Evolutionary conservation across 2,888 invertebrate species (phyloP).

Genomic region (Ypsolopha scabrella): DNA sequence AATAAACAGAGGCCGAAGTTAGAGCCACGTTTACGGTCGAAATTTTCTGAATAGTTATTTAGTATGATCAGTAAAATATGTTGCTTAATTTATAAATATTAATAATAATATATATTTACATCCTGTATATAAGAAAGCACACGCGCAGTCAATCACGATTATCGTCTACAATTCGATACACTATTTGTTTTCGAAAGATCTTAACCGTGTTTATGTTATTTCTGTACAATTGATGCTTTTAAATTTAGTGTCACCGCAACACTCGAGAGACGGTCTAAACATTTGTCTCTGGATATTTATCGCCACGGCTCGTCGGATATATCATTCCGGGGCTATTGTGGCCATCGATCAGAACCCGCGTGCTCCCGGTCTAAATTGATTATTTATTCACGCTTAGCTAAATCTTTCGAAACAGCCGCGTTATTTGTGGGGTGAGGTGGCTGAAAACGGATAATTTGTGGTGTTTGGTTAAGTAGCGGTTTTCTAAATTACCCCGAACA

Average conservation of each 20-base stretch:
- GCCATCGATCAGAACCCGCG: slow-evolving; percentile 65
- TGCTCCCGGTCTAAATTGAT: slow-evolving; percentile 56
- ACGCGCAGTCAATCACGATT: slow-evolving; percentile 68
- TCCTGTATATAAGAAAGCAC: slow-evolving; percentile 66
- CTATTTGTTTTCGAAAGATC: slow-evolving; percentile 69
- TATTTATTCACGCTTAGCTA: slow-evolving; percentile 65
- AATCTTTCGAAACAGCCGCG: slow-evolving; percentile 50
- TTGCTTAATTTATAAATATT: too few relatives aligned
- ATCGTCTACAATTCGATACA: slow-evolving; percentile 64
- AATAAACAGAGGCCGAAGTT: too few relatives aligned
- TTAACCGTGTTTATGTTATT: slow-evolving; percentile 68
- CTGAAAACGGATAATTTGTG: slow-evolving; percentile 49
- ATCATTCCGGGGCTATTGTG: slow-evolving; percentile 65
- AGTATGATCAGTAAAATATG: too few relatives aligned
- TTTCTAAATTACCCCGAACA: neutral
- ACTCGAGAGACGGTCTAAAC: slow-evolving; percentile 63
- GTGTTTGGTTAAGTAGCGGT: neutral
- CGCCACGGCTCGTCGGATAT: slow-evolving; percentile 56
- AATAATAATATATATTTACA: too few relatives aligned
- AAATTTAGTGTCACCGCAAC: slow-evolving; percentile 69
- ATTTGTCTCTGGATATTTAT: slow-evolving; percentile 70
- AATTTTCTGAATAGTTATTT: too few relatives aligned
- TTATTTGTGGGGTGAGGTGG: slow-evolving; percentile 56
- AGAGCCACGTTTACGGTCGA: too few relatives aligned
- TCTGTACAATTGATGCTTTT: slow-evolving; percentile 69